Conservation (phyloP, 2,888 invertebrate genomes). For the Dascillus cervinus region DNA sequence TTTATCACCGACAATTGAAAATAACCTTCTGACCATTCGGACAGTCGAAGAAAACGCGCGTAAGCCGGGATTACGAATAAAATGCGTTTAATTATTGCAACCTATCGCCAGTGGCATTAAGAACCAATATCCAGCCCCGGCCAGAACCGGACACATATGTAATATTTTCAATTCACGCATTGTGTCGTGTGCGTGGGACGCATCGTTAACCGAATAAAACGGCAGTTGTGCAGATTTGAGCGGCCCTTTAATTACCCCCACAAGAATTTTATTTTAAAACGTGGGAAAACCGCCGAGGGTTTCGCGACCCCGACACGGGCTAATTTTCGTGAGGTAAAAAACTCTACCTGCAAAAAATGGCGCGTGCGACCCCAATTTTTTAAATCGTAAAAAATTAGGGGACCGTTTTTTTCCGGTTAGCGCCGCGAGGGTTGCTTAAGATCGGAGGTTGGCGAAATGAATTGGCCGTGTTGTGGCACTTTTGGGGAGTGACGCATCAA, state of each 20-base stretch:
- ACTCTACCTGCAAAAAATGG: constrained; percentile 19
- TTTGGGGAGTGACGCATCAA: no score
- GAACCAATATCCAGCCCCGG: constrained; percentile 14
- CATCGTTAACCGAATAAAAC: constrained; percentile 14
- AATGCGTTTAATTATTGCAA: constrained; percentile 16
- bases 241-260: not conserved
- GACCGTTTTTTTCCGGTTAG: no score
- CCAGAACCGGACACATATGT: no score
- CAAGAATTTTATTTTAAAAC: not conserved
- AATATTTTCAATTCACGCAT: constrained; percentile 18
- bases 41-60: constrained; percentile 18
- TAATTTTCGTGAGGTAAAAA: constrained; percentile 13
- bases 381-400: constrained; percentile 17
- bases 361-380: constrained; percentile 18
- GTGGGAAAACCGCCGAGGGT: not conserved
- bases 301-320: constrained; percentile 10
- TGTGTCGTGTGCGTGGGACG: constrained; percentile 21
- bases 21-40: constrained; percentile 20
- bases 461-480: no score
- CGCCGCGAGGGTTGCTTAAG: no score
- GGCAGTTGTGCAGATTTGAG: constrained; percentile 15
- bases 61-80: constrained; percentile 22
- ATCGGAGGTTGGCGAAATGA: no score
- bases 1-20: constrained; percentile 24
- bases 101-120: constrained; percentile 9